Evolutionary conservation across 2,888 invertebrate genomes (phyloP).

Genomic region (Lasioglossum malachurum): DNA sequence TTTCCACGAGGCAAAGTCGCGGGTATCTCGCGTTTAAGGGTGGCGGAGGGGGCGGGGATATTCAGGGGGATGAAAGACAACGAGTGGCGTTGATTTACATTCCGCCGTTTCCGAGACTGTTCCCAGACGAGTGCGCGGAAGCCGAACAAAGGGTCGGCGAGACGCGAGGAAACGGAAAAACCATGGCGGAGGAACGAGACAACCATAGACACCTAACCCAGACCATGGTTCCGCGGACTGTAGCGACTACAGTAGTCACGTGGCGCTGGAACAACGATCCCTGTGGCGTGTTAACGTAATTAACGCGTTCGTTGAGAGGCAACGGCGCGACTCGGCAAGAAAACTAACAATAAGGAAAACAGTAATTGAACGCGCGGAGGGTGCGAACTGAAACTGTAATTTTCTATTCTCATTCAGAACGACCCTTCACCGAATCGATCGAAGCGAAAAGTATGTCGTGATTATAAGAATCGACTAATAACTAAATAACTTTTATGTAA

Average conservation of each 20-base stretch:
- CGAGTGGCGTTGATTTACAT: constrained; percentile 37
- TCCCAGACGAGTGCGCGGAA: constrained; percentile 21
- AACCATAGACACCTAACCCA: neutral
- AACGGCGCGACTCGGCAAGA: neutral
- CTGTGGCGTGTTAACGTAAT: constrained; percentile 39
- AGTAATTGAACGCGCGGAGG: neutral
- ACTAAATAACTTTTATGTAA: too few species aligned
- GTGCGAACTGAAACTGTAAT: neutral
- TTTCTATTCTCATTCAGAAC: neutral
- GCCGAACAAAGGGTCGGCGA: constrained; percentile 35
- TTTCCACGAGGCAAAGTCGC: neutral
- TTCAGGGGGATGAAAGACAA: constrained; percentile 16
- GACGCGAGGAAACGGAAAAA: constrained; percentile 41
- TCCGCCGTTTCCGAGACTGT: constrained; percentile 24
- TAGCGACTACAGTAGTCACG: neutral
- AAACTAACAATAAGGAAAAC: neutral
- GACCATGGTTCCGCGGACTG: neutral
- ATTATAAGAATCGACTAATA: neutral
- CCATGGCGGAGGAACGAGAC: constrained; percentile 8
- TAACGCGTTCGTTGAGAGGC: constrained; percentile 14
- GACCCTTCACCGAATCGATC: neutral
- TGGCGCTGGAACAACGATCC: neutral
- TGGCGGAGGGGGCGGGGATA: neutral
- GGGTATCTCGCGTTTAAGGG: neutral
- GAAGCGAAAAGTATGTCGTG: neutral